These are phyloP conservation scores for Rhagonycha fulva DNA, from an alignment of 2,888 invertebrate genomes.

Conservation along the genomic window DNA sequence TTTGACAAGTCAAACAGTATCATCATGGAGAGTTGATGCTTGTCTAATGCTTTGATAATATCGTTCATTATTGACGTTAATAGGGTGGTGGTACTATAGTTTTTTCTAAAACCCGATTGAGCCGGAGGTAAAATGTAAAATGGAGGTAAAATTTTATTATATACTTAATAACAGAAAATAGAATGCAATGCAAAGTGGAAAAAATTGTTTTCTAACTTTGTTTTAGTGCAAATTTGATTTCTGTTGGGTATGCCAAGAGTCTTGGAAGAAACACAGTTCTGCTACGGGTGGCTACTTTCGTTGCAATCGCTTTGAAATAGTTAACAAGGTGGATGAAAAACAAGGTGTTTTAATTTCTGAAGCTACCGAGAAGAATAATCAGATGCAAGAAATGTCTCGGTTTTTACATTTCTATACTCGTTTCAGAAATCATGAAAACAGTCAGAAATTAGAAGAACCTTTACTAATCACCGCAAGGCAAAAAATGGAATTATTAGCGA, in stretches of 20 bases:
- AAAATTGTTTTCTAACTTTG: not conserved
- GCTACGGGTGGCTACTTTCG: slow-evolving; percentile 73
- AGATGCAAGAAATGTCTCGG: slow-evolving; percentile 65
- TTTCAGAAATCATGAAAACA: slow-evolving; percentile 68
- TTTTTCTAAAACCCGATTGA: no score
- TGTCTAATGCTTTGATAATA: no score
- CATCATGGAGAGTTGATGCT: no score
- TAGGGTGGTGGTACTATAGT: no score
- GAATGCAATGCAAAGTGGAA: not conserved
- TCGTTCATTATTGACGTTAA: no score
- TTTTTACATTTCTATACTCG: slow-evolving; percentile 70
- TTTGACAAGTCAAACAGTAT: no score
- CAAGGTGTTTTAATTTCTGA: slow-evolving; percentile 62
- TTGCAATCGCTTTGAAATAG: slow-evolving; percentile 64
- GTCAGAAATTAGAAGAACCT: slow-evolving; percentile 65
- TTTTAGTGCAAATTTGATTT: slow-evolving; percentile 72
- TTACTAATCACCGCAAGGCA: slow-evolving; percentile 61
- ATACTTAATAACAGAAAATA: no score
- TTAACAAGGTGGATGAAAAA: slow-evolving; percentile 65
- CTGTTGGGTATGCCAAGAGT: slow-evolving; percentile 74
- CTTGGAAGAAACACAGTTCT: slow-evolving; percentile 72
- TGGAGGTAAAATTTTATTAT: no score
- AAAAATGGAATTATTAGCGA: slow-evolving; percentile 66
- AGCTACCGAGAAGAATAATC: slow-evolving; percentile 61
- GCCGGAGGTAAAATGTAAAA: no score